Percentiles rank a stretch among this genome's conserved stretches.
These are phyloP conservation scores for Anthonomus grandis DNA, from an alignment of 1,140 invertebrate species.

Conservation along the genomic window DNA sequence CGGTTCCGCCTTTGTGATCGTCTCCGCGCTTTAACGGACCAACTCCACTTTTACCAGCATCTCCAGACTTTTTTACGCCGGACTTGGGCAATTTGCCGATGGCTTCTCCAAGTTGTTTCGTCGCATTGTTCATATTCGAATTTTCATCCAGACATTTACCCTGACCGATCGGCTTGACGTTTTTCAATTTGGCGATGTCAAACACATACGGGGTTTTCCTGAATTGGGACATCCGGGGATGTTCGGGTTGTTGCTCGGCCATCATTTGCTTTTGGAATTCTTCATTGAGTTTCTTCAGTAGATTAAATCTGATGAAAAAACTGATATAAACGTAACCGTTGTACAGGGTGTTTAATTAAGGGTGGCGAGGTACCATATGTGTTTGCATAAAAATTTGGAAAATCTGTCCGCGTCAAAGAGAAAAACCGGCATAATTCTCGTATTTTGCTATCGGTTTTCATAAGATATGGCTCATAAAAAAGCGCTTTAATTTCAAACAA, in stretches of 20 bases:
- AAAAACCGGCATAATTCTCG: too few species aligned
- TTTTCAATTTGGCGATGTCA: background rate
- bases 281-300: constrained; percentile 1
- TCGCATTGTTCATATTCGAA: background rate
- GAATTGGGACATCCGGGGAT: background rate
- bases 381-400: too few species aligned
- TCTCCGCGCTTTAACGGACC: background rate
- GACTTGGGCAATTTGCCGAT: background rate
- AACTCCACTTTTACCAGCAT: background rate
- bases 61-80: background rate
- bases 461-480: too few species aligned
- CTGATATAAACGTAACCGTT: background rate
- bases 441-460: too few species aligned
- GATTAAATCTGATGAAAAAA: background rate
- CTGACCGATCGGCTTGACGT: background rate
- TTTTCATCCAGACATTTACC: background rate
- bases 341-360: too few species aligned
- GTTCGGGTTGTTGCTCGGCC: background rate
- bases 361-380: too few species aligned
- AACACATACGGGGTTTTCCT: background rate
- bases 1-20: background rate
- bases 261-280: background rate
- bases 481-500: too few species aligned
- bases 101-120: too few species aligned
- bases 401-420: too few species aligned